Evolutionary conservation across 2,888 invertebrate genomes (phyloP).

Genomic region (Drosophila borealis): DNA sequence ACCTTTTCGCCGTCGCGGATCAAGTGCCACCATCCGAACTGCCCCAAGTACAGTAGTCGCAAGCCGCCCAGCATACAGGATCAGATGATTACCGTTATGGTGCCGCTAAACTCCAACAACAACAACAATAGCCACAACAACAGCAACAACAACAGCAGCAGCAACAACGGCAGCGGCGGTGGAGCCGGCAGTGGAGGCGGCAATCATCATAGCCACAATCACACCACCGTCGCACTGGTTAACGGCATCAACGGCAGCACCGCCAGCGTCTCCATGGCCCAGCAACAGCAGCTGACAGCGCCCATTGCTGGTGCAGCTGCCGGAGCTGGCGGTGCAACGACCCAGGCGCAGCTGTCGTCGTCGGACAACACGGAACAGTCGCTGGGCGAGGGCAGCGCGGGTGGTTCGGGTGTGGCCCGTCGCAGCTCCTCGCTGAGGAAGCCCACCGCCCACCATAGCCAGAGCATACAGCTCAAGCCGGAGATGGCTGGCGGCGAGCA

Average conservation of each 20-base stretch:
- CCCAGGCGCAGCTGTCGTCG: slow-evolving; percentile 70
- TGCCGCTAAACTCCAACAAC: slow-evolving; percentile 84
- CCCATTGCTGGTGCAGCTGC: slow-evolving; percentile 4
- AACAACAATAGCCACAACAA: slow-evolving; percentile 74
- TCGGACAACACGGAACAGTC: slow-evolving; percentile 85
- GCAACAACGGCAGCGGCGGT: slow-evolving; percentile 31
- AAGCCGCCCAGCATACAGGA: slow-evolving; percentile 85
- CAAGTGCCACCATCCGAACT: slow-evolving; percentile 85
- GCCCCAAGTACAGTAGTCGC: slow-evolving; percentile 83
- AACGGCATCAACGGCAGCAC: slow-evolving; percentile 50
- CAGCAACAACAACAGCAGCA: slow-evolving; percentile 55
- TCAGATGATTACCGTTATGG: slow-evolving; percentile 85
- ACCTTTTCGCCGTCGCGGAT: slow-evolving; percentile 85
- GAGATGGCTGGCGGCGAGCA: slow-evolving; percentile 66
- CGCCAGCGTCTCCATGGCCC: slow-evolving; percentile 36
- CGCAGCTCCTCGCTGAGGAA: slow-evolving; percentile 81
- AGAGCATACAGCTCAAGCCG: slow-evolving; percentile 59
- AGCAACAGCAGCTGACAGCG: slow-evolving; percentile 10
- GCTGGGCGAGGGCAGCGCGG: slow-evolving; percentile 52
- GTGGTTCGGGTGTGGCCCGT: slow-evolving; percentile 23
- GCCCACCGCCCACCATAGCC: slow-evolving; percentile 37
- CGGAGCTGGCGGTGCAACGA: not conserved
- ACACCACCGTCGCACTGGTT: slow-evolving; percentile 32
- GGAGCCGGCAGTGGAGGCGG: not conserved
- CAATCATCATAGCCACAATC: slow-evolving; percentile 20